Evolutionary conservation across 2,797 vertebrate genomes (phyloP).

Genomic region (Periophthalmus magnuspinnatus): DNA sequence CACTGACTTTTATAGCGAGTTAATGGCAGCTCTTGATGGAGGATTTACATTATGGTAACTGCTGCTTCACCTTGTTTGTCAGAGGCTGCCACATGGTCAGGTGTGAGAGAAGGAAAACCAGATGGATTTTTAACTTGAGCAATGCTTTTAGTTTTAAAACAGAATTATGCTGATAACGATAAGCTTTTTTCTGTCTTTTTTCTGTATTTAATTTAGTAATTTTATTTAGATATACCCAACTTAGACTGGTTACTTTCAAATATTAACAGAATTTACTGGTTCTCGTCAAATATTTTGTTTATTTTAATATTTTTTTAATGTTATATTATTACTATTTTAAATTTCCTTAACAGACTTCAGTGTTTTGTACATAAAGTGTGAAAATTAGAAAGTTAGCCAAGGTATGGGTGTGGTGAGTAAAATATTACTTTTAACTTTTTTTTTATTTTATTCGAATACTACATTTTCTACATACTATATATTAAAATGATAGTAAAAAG

Average conservation of each 20-base stretch:
- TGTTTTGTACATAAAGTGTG: background rate
- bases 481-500: background rate
- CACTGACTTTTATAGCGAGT: background rate
- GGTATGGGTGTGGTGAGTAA: background rate
- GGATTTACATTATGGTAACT: background rate
- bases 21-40: slow-evolving; percentile 5
- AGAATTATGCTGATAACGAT: background rate
- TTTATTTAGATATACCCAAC: no score
- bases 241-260: no score
- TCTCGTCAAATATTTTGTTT: background rate
- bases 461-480: background rate
- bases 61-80: slow-evolving; percentile 11
- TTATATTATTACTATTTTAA: no score
- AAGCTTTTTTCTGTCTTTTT: background rate
- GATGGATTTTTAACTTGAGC: background rate
- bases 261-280: no score
- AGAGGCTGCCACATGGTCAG: slow-evolving; percentile 6
- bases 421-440: background rate
- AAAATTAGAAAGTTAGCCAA: background rate
- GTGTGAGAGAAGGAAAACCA: slow-evolving; percentile 5
- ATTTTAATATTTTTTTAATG: no score
- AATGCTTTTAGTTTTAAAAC: background rate
- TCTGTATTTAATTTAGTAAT: no score
- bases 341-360: no score
- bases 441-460: background rate